These are phyloP conservation scores for Sinopyrophorus schimmeli DNA, from an alignment of 2,888 invertebrate genomes.

Conservation along the genomic window DNA sequence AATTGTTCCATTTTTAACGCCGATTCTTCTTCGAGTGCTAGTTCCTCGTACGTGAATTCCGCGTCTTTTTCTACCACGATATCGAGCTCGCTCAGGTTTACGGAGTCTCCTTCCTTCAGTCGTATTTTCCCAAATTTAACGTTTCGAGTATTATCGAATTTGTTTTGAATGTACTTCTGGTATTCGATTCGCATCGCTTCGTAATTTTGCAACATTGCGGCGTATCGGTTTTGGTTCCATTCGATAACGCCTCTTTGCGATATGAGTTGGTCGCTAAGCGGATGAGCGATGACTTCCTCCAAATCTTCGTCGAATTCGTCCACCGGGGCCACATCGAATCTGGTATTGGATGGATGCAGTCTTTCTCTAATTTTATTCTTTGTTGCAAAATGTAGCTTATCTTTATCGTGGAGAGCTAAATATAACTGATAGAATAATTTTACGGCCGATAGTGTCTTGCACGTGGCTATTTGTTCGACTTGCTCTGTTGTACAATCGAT, in stretches of 20 bases:
- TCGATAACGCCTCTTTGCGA: constrained; percentile 55
- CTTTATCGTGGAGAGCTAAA: constrained; percentile 62
- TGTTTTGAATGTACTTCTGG: constrained; percentile 32
- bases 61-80: neutral
- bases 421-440: constrained; percentile 66
- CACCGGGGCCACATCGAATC: constrained; percentile 48
- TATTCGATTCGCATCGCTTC: constrained; percentile 45
- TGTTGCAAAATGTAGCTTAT: constrained; percentile 60
- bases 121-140: neutral
- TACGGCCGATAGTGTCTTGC: constrained; percentile 58
- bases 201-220: constrained; percentile 55
- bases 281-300: constrained; percentile 9
- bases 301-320: constrained; percentile 22
- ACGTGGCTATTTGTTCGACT: constrained; percentile 57
- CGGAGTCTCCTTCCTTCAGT: neutral
- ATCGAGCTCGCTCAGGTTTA: constrained; percentile 16
- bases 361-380: constrained; percentile 52
- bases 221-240: constrained; percentile 61
- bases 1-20: constrained; percentile 35
- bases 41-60: constrained; percentile 39
- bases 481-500: constrained; percentile 56
- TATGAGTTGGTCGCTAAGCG: constrained; percentile 20
- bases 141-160: constrained; percentile 2
- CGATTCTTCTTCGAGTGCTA: constrained; percentile 40
- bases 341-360: constrained; percentile 42